These are phyloP conservation scores for Troglohyphantes excavatus DNA, from an alignment of 2,888 invertebrate genomes.

Conservation along the genomic window DNA sequence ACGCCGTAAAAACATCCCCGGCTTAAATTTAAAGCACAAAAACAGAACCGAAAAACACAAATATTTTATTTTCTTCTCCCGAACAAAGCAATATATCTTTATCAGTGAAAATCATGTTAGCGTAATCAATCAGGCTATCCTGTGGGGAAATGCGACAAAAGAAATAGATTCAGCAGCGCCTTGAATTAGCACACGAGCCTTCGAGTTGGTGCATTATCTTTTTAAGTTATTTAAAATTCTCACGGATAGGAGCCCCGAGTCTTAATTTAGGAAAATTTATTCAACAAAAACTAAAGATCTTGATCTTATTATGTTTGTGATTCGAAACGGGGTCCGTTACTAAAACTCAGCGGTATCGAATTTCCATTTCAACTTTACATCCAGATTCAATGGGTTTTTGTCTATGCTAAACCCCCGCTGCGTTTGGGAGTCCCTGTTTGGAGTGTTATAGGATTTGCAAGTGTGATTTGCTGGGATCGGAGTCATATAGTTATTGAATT, in stretches of 20 bases:
- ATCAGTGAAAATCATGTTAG: constrained; percentile 15
- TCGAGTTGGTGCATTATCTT: constrained; percentile 26
- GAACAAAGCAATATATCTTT: neutral
- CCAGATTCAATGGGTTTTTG: constrained; percentile 67
- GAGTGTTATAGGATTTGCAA: constrained; percentile 71
- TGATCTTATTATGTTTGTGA: constrained; percentile 52
- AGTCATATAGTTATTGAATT: constrained; percentile 75
- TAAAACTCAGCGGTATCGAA: constrained; percentile 45
- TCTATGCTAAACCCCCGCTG: constrained; percentile 8
- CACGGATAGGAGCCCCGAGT: neutral
- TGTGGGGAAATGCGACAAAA: neutral
- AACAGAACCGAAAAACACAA: too few relatives aligned
- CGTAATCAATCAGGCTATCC: constrained; percentile 2
- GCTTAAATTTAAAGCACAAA: too few relatives aligned
- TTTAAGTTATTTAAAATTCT: constrained; percentile 53
- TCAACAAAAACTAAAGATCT: constrained; percentile 61
- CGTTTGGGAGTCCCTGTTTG: constrained; percentile 6
- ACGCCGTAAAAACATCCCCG: neutral
- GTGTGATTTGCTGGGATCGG: constrained; percentile 70
- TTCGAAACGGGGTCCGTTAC: constrained; percentile 5
- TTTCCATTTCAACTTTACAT: constrained; percentile 62
- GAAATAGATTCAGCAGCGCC: neutral
- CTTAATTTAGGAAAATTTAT: constrained; percentile 76
- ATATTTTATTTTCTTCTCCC: neutral
- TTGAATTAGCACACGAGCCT: constrained; percentile 50